A percentile compares a stretch with the other conserved stretches of the same genome.
Conservation (phyloP, 64 coral and sea anemone genomes). For the Porites lutea region DNA sequence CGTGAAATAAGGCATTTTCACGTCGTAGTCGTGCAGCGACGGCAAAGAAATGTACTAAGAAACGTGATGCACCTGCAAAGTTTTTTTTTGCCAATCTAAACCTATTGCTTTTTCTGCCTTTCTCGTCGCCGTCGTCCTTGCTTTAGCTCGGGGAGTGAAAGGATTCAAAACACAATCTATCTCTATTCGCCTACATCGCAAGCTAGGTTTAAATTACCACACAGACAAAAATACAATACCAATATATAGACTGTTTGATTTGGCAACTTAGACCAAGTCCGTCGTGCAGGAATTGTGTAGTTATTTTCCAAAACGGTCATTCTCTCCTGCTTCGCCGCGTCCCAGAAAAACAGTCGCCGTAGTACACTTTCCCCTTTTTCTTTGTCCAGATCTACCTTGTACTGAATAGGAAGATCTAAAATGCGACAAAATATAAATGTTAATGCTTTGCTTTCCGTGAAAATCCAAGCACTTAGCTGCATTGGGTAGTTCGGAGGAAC, state of each 20-base stretch:
- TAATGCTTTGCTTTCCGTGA: too few relatives aligned
- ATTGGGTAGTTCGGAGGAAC: too few relatives aligned
- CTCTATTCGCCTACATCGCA: neutral
- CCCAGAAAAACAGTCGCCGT: slow-evolving; percentile 82
- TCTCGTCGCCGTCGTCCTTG: too few relatives aligned
- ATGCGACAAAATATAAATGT: neutral
- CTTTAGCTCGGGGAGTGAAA: too few relatives aligned
- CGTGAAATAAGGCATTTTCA: too few relatives aligned
- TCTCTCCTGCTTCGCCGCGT: slow-evolving; percentile 8
- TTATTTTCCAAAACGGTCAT: neutral
- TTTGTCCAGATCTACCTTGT: slow-evolving; percentile 75
- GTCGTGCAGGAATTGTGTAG: neutral
- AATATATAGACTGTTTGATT: neutral
- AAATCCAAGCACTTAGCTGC: too few relatives aligned
- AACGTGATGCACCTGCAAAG: too few relatives aligned
- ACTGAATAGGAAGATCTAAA: slow-evolving; percentile 56
- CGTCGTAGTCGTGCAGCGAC: too few relatives aligned
- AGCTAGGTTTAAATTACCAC: too few relatives aligned
- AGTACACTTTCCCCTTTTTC: slow-evolving; percentile 54
- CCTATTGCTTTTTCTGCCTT: too few relatives aligned
- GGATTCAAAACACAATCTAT: neutral
- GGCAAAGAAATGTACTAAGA: too few relatives aligned
- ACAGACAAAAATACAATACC: neutral
- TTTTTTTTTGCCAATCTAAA: too few relatives aligned
- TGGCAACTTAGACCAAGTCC: neutral